Conservation (phyloP, 2,797 vertebrate species). For the Anguilla anguilla region DNA sequence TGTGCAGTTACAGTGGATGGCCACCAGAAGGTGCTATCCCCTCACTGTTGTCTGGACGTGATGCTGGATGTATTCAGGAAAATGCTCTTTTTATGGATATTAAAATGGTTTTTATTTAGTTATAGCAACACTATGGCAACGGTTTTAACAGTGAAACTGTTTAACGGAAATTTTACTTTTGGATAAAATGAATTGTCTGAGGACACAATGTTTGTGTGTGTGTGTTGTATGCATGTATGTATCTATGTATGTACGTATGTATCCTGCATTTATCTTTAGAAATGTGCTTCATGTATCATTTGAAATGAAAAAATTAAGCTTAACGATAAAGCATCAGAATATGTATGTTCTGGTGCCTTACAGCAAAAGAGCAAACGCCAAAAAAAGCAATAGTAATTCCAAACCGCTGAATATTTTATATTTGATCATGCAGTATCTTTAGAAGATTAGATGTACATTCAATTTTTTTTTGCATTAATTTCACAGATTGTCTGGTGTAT, state of each 20-base stretch:
- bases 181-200: neutral
- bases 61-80: neutral
- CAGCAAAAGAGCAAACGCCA: neutral
- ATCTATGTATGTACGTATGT: neutral
- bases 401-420: neutral
- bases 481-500: neutral
- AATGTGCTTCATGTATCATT: neutral
- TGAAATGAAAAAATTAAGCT: neutral
- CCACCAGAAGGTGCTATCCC: conserved; percentile 23
- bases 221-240: neutral
- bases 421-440: neutral
- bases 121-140: neutral
- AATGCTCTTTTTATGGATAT: neutral
- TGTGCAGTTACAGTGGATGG: neutral
- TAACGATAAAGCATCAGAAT: neutral
- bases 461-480: neutral
- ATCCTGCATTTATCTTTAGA: neutral
- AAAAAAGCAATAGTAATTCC: neutral
- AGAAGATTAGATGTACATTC: neutral
- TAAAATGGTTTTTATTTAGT: neutral
- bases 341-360: neutral
- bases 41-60: conserved; percentile 27
- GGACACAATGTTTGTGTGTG: neutral
- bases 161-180: neutral
- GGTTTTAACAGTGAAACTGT: neutral